Conservation (phyloP, 2,113 vertebrate genomes). For the Gopherus flavomarginatus region DNA sequence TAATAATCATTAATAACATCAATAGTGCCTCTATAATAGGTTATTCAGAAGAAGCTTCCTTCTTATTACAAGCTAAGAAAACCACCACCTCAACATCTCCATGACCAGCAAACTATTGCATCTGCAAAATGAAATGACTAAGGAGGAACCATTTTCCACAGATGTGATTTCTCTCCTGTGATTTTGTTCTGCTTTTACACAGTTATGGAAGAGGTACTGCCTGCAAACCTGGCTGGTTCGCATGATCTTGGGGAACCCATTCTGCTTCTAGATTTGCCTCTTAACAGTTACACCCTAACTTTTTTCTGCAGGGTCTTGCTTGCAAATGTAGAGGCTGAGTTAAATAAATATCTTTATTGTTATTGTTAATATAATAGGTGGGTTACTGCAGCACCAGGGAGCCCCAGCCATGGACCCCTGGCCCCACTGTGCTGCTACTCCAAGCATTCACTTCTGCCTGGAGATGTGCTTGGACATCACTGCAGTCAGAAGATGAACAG, state of each 20-base stretch:
- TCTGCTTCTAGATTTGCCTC: background rate
- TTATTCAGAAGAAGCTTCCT: background rate
- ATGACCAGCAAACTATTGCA: background rate
- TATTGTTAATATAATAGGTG: background rate
- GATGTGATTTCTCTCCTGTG: background rate
- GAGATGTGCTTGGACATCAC: background rate
- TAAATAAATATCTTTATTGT: background rate
- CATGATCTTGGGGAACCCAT: background rate
- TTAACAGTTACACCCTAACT: background rate
- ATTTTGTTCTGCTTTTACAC: background rate
- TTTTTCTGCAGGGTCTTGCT: background rate
- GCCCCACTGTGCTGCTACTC: background rate
- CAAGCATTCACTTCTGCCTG: background rate
- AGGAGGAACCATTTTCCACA: background rate
- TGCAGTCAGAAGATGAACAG: background rate
- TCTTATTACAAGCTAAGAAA: background rate
- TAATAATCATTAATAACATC: background rate
- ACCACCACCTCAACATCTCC: background rate
- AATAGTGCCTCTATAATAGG: background rate
- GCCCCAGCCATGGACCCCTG: background rate
- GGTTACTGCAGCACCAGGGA: rapidly evolving
- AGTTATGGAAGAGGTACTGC: background rate
- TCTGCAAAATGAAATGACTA: background rate
- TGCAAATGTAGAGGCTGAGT: background rate
- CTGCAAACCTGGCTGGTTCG: background rate